phyloP scores from a whole-genome alignment of 2,113 vertebrate species.

The Nycticorax nycticorax region DNA sequence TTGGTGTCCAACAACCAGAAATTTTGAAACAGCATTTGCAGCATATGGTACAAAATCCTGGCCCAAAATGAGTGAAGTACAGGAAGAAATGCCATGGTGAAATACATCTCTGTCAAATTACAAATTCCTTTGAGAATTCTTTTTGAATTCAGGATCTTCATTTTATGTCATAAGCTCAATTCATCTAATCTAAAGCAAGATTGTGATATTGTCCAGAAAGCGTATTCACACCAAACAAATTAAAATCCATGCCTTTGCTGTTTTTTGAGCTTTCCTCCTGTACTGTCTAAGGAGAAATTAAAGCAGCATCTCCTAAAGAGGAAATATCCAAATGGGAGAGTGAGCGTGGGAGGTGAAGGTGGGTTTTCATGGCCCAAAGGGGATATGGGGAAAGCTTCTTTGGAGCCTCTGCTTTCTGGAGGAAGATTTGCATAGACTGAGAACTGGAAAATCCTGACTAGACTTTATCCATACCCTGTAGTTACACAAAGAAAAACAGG shows the following conservation, averaged over 20 bases:
- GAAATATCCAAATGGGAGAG: not conserved
- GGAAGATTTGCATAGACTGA: not conserved
- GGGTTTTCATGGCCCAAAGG: not conserved
- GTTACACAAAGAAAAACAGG: conserved; percentile 22
- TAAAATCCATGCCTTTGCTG: not conserved
- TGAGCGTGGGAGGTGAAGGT: not conserved
- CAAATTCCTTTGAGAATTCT: not conserved
- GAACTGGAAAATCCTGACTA: conserved; percentile 3
- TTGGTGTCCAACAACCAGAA: not conserved
- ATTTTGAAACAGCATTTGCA: not conserved
- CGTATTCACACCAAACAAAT: not conserved
- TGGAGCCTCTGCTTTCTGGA: not conserved
- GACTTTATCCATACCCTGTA: conserved; percentile 28
- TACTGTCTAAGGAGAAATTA: not conserved
- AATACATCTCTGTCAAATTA: not conserved
- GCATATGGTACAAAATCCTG: not conserved
- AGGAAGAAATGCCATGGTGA: not conserved
- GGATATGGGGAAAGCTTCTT: not conserved
- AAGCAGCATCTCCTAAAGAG: not conserved
- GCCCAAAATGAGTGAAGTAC: not conserved
- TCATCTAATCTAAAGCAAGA: not conserved
- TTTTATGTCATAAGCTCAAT: not conserved
- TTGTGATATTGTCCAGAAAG: not conserved
- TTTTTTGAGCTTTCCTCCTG: not conserved
- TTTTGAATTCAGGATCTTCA: not conserved